These are phyloP conservation scores for Siniperca obscura DNA, from an alignment of 2,797 vertebrate species.

Conservation along the genomic window DNA sequence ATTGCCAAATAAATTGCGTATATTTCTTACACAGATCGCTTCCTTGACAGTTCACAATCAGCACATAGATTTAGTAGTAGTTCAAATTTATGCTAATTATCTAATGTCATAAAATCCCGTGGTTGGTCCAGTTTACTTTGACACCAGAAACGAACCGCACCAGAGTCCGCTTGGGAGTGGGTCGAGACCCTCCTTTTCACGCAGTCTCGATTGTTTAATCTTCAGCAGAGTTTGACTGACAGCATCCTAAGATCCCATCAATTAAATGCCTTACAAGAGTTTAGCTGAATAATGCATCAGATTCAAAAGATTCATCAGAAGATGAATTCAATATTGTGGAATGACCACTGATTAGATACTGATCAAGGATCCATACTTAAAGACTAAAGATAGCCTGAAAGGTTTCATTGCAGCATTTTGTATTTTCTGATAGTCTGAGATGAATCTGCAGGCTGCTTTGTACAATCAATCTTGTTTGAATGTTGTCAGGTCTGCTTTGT, in stretches of 20 bases:
- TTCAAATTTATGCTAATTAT: not conserved
- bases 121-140: not conserved
- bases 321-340: not conserved
- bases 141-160: not conserved
- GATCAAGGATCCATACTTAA: not conserved
- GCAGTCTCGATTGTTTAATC: not conserved
- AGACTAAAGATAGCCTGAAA: not conserved
- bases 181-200: too few species aligned
- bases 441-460: not conserved
- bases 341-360: constrained; percentile 1
- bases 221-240: not conserved
- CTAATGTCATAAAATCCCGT: not conserved
- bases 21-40: not conserved
- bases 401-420: not conserved
- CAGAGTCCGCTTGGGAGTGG: not conserved
- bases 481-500: constrained; percentile 3
- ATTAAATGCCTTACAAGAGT: not conserved
- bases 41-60: not conserved
- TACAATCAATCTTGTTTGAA: not conserved
- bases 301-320: not conserved
- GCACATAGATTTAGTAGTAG: too few species aligned
- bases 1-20: not conserved
- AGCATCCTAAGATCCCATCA: not conserved
- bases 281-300: not conserved
- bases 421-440: not conserved